phyloP scores from a whole-genome alignment of 2,113 vertebrate species.

The Nematolebias whitei region DNA sequence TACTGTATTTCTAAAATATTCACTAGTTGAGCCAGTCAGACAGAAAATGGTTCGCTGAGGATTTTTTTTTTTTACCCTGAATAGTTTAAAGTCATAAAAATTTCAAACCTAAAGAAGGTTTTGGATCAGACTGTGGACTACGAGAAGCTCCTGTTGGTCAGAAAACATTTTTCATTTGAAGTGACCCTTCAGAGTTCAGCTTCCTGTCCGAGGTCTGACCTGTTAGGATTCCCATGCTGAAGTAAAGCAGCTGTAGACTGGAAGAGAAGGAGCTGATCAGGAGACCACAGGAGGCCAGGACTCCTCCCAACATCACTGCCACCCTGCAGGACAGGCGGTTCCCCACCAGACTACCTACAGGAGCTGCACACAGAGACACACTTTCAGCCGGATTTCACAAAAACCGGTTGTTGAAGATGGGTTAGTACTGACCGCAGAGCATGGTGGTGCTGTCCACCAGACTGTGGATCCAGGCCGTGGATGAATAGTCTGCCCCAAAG shows the following conservation, averaged over 20 bases:
- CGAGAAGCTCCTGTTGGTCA: neutral
- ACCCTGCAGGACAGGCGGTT: slow-evolving; percentile 89
- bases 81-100: too few species aligned
- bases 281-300: slow-evolving; percentile 88
- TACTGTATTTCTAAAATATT: too few species aligned
- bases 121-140: neutral
- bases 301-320: slow-evolving; percentile 90
- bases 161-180: neutral
- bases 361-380: slow-evolving; percentile 77
- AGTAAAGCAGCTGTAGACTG: slow-evolving; percentile 90
- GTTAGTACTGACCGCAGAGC: slow-evolving; percentile 88
- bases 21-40: too few species aligned
- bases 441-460: slow-evolving; percentile 94
- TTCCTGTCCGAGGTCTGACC: slow-evolving; percentile 69
- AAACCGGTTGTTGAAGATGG: neutral
- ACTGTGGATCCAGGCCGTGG: slow-evolving; percentile 96
- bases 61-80: too few species aligned
- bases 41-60: too few species aligned
- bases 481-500: slow-evolving; percentile 89
- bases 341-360: slow-evolving; percentile 89
- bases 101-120: too few species aligned
- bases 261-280: slow-evolving; percentile 89
- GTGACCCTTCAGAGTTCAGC: neutral
- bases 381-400: neutral
- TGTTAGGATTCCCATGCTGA: slow-evolving; percentile 89